These are phyloP conservation scores for Raja brachyura DNA, from an alignment of 2,113 vertebrate species.

Conservation along the genomic window DNA sequence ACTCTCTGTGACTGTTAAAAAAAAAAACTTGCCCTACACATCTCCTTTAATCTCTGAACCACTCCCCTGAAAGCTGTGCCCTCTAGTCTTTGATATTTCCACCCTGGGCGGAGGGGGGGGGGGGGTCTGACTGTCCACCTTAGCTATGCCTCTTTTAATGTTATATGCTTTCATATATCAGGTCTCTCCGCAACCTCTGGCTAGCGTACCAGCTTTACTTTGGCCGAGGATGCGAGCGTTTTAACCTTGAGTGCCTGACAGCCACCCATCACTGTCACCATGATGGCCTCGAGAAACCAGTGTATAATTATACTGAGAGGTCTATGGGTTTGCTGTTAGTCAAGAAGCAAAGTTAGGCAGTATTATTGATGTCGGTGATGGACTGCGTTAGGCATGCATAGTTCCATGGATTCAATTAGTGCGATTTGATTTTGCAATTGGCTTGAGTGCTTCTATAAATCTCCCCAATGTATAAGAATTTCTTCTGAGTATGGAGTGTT, in stretches of 20 bases:
- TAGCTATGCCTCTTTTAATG: too few species aligned
- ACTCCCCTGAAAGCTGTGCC: too few species aligned
- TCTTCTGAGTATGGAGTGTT: slow-evolving; percentile 48
- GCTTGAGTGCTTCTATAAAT: slow-evolving; percentile 72
- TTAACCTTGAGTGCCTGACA: not conserved
- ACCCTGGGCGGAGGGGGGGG: too few species aligned
- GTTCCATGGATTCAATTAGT: slow-evolving; percentile 32
- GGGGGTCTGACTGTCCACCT: too few species aligned
- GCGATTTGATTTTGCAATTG: slow-evolving; percentile 50
- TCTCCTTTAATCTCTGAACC: too few species aligned
- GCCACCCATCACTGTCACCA: not conserved
- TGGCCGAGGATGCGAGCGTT: not conserved
- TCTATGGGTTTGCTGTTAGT: not conserved
- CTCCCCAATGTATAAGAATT: slow-evolving; percentile 52
- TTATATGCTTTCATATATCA: too few species aligned
- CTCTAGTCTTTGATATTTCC: too few species aligned
- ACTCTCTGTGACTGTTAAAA: too few species aligned
- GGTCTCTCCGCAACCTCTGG: too few species aligned
- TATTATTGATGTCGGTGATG: slow-evolving; percentile 9
- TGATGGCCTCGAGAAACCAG: not conserved
- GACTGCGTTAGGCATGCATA: not conserved
- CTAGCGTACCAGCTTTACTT: too few species aligned
- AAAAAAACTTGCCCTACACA: too few species aligned
- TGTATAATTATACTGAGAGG: not conserved
- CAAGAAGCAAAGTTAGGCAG: not conserved